phyloP scores from a whole-genome alignment of 2,797 vertebrate genomes.

The Pangasius krempfi region DNA sequence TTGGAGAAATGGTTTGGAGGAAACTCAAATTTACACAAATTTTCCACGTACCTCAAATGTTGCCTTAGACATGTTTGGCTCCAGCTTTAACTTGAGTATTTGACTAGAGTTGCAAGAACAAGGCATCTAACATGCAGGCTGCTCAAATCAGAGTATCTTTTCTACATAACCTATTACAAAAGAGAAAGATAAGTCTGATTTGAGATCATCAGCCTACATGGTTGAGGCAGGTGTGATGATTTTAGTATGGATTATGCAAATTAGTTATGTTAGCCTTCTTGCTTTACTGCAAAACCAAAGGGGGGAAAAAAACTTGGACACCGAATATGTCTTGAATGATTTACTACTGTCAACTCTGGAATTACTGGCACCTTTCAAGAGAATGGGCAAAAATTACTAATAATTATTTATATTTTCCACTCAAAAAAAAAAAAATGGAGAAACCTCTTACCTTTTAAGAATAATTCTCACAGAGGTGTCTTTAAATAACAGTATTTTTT shows the following conservation, averaged over 20 bases:
- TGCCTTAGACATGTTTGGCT: constrained; percentile 6
- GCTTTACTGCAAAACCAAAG: background rate
- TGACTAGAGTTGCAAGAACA: background rate
- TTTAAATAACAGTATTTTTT: no score
- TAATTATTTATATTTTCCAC: background rate
- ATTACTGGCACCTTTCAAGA: background rate
- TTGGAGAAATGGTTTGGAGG: constrained; percentile 23
- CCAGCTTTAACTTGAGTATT: background rate
- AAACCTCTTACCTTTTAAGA: background rate
- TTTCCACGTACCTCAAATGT: constrained; percentile 27
- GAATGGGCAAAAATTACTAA: background rate
- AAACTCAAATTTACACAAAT: constrained; percentile 5
- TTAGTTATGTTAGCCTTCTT: background rate
- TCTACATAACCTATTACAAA: background rate
- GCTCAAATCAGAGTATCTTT: background rate
- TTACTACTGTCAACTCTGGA: background rate
- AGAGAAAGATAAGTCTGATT: background rate
- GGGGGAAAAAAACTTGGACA: background rate
- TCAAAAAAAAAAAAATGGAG: background rate
- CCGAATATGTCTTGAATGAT: background rate
- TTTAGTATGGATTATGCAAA: background rate
- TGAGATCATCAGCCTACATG: background rate
- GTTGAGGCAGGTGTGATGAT: background rate
- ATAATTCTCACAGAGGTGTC: background rate
- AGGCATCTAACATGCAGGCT: background rate